phyloP scores from a whole-genome alignment of 30 jellyfish, hydroid and myxozoan genomes.

The Hydra vulgaris region DNA sequence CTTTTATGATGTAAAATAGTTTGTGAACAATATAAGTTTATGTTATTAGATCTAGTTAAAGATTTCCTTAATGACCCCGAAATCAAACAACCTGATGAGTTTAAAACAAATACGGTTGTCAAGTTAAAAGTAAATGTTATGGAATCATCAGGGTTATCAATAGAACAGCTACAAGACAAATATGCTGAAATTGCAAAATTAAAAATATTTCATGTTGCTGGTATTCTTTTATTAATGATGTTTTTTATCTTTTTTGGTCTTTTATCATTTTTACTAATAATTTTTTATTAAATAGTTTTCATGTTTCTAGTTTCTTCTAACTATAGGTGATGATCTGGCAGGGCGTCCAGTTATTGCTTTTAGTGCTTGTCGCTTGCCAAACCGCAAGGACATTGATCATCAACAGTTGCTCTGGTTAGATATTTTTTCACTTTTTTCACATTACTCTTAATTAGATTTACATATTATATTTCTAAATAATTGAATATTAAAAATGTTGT shows the following conservation, averaged over 20 bases:
- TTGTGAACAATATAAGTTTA: too few relatives aligned
- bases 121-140: too few relatives aligned
- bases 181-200: conserved; percentile 53
- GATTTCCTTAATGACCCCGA: neutral
- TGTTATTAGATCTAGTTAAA: neutral
- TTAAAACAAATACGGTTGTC: neutral
- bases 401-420: conserved; percentile 56
- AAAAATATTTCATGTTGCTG: conserved; percentile 79
- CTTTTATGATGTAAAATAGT: too few relatives aligned
- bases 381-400: conserved; percentile 60
- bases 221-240: conserved; percentile 30
- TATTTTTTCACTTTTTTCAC: neutral
- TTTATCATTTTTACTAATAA: neutral
- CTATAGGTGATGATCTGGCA: conserved; percentile 80
- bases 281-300: neutral
- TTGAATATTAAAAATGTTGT: neutral
- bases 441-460: too few relatives aligned
- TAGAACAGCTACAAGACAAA: conserved; percentile 47
- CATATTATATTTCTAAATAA: neutral
- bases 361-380: conserved; percentile 92
- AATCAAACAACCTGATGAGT: neutral
- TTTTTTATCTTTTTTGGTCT: neutral
- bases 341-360: conserved; percentile 96
- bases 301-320: neutral
- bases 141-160: neutral